phyloP scores from a whole-genome alignment of 2,888 invertebrate species.

The Drosophila phalerata region DNA sequence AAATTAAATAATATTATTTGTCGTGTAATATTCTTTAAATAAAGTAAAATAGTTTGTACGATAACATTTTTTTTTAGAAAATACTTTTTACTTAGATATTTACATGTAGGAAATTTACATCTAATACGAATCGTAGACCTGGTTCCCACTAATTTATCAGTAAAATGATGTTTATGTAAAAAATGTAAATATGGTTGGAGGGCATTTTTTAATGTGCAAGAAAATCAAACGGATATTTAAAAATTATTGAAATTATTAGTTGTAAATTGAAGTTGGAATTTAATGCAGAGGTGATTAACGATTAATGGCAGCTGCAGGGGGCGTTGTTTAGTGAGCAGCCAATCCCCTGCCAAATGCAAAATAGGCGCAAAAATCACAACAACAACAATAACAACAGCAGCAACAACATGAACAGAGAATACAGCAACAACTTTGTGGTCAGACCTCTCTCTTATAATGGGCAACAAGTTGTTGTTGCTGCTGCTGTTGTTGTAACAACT shows the following conservation, averaged over 20 bases:
- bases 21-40: background rate
- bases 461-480: constrained; percentile 67
- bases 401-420: constrained; percentile 23
- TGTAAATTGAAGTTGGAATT: constrained; percentile 31
- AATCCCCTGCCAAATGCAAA: constrained; percentile 76
- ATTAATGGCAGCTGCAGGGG: constrained; percentile 77
- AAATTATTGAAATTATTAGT: constrained; percentile 47
- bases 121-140: background rate
- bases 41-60: background rate
- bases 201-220: constrained; percentile 1
- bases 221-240: constrained; percentile 7
- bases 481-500: constrained; percentile 53
- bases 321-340: constrained; percentile 64
- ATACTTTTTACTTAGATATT: background rate
- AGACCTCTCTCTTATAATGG: constrained; percentile 64
- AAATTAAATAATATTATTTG: background rate
- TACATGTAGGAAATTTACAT: background rate
- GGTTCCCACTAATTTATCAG: background rate
- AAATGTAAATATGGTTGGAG: background rate
- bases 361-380: constrained; percentile 66
- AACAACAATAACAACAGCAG: constrained; percentile 48
- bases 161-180: background rate
- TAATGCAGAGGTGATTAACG: constrained; percentile 66
- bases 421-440: constrained; percentile 51
- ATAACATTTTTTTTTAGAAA: no score